Percentiles rank a stretch among this genome's conserved stretches.
These are phyloP conservation scores for Orthosia cruda DNA, from an alignment of 2,888 invertebrate species.

Conservation along the genomic window DNA sequence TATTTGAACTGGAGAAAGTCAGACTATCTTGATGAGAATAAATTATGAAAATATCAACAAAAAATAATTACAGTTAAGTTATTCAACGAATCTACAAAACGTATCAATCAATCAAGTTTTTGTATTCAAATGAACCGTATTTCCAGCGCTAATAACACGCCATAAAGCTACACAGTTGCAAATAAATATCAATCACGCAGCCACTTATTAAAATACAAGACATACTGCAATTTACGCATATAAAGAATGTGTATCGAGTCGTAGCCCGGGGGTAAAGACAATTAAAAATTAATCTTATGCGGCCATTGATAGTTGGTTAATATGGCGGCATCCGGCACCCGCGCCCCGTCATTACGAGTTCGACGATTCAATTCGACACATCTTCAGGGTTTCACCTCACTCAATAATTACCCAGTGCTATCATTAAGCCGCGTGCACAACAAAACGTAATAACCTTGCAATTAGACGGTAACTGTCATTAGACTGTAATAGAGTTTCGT, in stretches of 20 bases:
- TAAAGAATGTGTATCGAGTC: constrained; percentile 72
- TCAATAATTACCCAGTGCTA: constrained; percentile 89
- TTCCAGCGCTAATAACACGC: constrained; percentile 63
- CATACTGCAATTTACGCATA: constrained; percentile 72
- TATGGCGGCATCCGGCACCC: constrained; percentile 76
- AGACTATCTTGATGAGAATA: constrained; percentile 6
- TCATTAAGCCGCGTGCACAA: constrained; percentile 90
- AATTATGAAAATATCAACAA: constrained; percentile 21
- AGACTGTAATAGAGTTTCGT: constrained; percentile 92
- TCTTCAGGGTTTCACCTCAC: constrained; percentile 91
- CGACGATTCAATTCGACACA: constrained; percentile 90
- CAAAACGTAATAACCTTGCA: constrained; percentile 91
- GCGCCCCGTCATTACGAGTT: constrained; percentile 79
- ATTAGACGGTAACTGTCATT: constrained; percentile 91
- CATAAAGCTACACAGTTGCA: constrained; percentile 65
- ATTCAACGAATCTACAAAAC: constrained; percentile 48
- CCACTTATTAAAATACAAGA: constrained; percentile 68
- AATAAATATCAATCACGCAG: constrained; percentile 68
- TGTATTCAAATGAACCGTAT: constrained; percentile 54
- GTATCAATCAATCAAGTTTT: constrained; percentile 64
- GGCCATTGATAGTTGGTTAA: constrained; percentile 81
- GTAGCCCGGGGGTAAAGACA: constrained; percentile 78
- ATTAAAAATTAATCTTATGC: constrained; percentile 87
- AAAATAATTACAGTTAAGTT: constrained; percentile 18
- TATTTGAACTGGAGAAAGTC: constrained; percentile 23